These are phyloP conservation scores for Pithys albifrons DNA, from an alignment of 2,113 vertebrate species.

Conservation along the genomic window DNA sequence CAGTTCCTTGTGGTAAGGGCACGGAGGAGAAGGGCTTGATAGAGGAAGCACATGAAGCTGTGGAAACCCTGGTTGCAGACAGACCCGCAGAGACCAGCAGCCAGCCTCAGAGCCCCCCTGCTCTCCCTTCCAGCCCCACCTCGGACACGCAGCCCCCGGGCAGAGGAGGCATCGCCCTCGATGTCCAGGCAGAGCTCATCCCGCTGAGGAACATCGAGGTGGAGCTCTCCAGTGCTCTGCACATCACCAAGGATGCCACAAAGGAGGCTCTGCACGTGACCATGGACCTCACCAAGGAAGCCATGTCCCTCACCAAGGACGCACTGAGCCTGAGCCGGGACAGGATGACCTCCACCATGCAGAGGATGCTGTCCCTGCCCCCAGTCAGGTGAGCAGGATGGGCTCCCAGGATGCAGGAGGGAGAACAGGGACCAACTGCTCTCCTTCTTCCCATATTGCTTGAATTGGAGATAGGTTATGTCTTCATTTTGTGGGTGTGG, in stretches of 20 bases:
- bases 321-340: slow-evolving; percentile 90
- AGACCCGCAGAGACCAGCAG: slow-evolving; percentile 17
- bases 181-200: slow-evolving; percentile 68
- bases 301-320: slow-evolving; percentile 91
- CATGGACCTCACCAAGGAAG: slow-evolving; percentile 94
- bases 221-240: slow-evolving; percentile 88
- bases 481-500: background rate
- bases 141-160: background rate
- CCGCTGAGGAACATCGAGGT: slow-evolving; percentile 84
- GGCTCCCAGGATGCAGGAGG: background rate
- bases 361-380: slow-evolving; percentile 86
- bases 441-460: fast-evolving
- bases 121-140: slow-evolving; percentile 37
- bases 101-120: slow-evolving; percentile 5
- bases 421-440: background rate
- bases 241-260: slow-evolving; percentile 89
- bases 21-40: slow-evolving; percentile 71
- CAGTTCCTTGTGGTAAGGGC: background rate
- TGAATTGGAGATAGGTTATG: background rate
- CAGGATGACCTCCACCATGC: slow-evolving; percentile 86
- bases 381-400: slow-evolving; percentile 78
- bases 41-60: slow-evolving; percentile 85
- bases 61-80: slow-evolving; percentile 76
- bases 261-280: slow-evolving; percentile 91
- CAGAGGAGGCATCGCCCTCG: background rate